Base-by-base conservation (phyloP, 1,140 invertebrate species). In the Danaus melanippus region DNA sequence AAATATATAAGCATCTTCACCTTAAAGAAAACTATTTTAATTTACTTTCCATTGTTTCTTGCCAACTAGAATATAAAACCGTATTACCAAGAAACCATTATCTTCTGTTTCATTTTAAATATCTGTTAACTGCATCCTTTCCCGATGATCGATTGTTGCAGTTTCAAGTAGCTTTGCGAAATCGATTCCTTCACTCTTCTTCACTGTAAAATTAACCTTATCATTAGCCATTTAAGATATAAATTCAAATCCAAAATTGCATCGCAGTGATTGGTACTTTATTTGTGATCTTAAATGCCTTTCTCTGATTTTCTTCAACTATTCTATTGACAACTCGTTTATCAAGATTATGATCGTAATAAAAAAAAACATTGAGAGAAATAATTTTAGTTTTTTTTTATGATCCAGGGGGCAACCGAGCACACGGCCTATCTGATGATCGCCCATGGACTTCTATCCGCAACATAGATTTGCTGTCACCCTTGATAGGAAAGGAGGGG, bases 141-240 rank as follows among this genome's bases (percentile, higher is more conserved):
- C 40, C 47, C 51, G 42, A 71, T 76, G 71, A 76, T 76, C 62
- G 66, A 76, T 76, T 60, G 65, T 52, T 63, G 49, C 59, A 50
- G 59, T 67, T 66, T 56, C 58, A 58, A 67, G 63, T 64, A 66
- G 67, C 62, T 50, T 47, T 59, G 46, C 61, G 58, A 57, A 69
- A 65, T 69, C 57, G 61, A 64, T 66, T 66, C 62, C 47, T 44
- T 39, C 47, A 43, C 9, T 6, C 9, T 15, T 0, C 10, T 2
- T 3, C 12, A 41, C 49, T 10, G 5, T 8, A 51, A 58, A 60
- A 41, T 64, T 45, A 56, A 60, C 62, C 48, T 60, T 73, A 60
- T 7, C 0, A 8, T 8, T 9, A 12, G 10, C 2, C 2, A 1
- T 7, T 39, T 46, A 46, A 21, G 15, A 53, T 46, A 15, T 7